Conservation (phyloP, 2,888 invertebrate species). For the Pseudoips prasinana region DNA sequence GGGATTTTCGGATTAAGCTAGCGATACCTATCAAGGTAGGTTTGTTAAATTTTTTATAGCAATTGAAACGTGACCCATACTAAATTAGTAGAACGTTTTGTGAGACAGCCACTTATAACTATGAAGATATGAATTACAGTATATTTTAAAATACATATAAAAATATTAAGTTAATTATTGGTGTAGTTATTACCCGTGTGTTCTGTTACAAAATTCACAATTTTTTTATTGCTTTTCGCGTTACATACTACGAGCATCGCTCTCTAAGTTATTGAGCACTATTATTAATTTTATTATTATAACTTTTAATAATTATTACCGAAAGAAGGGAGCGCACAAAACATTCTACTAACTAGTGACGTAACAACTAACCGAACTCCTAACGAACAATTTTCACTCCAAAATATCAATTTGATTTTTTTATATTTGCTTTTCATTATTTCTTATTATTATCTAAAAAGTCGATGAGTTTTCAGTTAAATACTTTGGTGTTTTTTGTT, state of each 20-base stretch:
- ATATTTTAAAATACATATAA: slow-evolving; percentile 79
- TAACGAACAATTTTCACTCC: slow-evolving; percentile 61
- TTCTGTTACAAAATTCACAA: slow-evolving; percentile 67
- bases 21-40: slow-evolving; percentile 24
- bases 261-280: slow-evolving; percentile 77
- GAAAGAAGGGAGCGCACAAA: slow-evolving; percentile 66
- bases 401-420: slow-evolving; percentile 64
- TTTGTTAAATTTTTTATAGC: slow-evolving; percentile 5
- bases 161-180: slow-evolving; percentile 71
- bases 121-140: slow-evolving; percentile 80
- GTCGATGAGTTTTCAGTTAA: slow-evolving; percentile 77
- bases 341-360: slow-evolving; percentile 69
- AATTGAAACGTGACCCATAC: slow-evolving; percentile 27
- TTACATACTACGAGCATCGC: slow-evolving; percentile 47
- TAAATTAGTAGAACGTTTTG: slow-evolving; percentile 71
- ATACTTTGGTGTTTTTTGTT: slow-evolving; percentile 78
- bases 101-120: slow-evolving; percentile 66
- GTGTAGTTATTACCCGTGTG: slow-evolving; percentile 51
- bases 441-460: slow-evolving; percentile 79
- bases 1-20: slow-evolving; percentile 22
- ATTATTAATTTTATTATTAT: slow-evolving; percentile 56
- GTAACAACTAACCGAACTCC: slow-evolving; percentile 57
- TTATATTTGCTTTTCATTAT: slow-evolving; percentile 40
- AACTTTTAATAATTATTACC: slow-evolving; percentile 64
- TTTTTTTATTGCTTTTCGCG: slow-evolving; percentile 72